Evolutionary conservation across 2,797 vertebrate species (phyloP).

Genomic region (Halcyon chelicuti): DNA sequence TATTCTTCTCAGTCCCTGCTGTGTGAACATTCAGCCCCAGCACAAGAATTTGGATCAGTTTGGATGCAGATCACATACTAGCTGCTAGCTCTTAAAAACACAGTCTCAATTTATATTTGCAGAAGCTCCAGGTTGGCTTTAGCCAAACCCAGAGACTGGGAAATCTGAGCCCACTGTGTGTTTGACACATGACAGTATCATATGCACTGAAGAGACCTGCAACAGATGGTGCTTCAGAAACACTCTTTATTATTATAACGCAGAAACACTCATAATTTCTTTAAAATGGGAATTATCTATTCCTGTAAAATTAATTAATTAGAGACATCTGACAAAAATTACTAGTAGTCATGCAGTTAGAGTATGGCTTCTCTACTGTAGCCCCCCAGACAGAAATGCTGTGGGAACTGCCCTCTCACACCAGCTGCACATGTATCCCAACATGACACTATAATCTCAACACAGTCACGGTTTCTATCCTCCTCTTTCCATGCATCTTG

Average conservation of each 20-base stretch:
- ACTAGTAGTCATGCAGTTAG: not conserved
- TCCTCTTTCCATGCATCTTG: not conserved
- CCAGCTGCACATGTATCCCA: fast-evolving
- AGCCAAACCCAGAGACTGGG: not conserved
- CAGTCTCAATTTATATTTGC: not conserved
- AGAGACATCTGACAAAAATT: not conserved
- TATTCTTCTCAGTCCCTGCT: not conserved
- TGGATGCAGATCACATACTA: not conserved
- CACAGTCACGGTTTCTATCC: not conserved
- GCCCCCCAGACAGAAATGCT: not conserved
- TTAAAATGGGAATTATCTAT: not conserved
- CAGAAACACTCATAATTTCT: not conserved
- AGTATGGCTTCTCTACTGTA: not conserved
- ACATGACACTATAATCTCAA: not conserved
- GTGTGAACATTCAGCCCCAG: not conserved
- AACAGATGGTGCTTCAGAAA: not conserved
- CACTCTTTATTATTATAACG: not conserved
- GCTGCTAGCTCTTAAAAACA: not conserved
- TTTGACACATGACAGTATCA: not conserved
- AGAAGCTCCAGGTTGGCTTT: not conserved
- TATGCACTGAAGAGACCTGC: not conserved
- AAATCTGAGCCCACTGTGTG: not conserved
- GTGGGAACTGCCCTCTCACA: not conserved
- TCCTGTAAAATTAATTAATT: not conserved
- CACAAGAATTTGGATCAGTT: not conserved